Evolutionary conservation across 2,888 invertebrate genomes (phyloP), one percentile per base, ranked within the genome.

Genomic region (Lobophora halterata): DNA sequence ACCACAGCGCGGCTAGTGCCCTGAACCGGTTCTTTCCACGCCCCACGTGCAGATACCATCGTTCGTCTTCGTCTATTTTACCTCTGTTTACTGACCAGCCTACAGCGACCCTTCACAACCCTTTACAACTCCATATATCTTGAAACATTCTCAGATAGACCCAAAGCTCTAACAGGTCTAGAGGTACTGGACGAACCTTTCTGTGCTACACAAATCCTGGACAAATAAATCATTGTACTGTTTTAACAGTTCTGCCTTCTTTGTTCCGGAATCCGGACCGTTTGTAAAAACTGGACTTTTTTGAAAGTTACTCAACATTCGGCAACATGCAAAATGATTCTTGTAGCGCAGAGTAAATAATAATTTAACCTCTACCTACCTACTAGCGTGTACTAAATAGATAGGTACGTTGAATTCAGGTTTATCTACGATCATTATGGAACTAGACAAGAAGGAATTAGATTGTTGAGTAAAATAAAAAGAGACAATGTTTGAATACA

Each of bases 41-140:
- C 52, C 64, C 73, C 79, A 77, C 79, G 80, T 81, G 80, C 70
- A 75, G 74, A 74, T 74, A 76, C 56, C 62, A 72, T 73, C 72
- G 71, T 80, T 70, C 79, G 70, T 80, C 80, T 79, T 80, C 81
- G 71, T 82, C 82, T 79, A 78, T 79, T 78, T 79, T 74, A 69
- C 66, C 64, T 64, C 27, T 34, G 54, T 58, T 58, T 47, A 37
- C 34, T 40, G 38, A 55, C 55, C 56, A 58, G 35, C 34, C 33
- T 25, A 42, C 46, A 20, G 14, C 34, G 61, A 60, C 61, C 71
- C 56, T 45, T 37, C 38, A 24, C 5, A 28, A 33, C 41, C 32
- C 26, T 41, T 41, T 28, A 43, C 42, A 43, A 29, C 37, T 37
- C 11, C 12, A 37, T 43, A 27, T 37, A 29, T 3, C n/a, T 21